Evolutionary conservation across 30 jellyfish, hydroid and myxozoan genomes (phyloP).

Genomic region (Kudoa iwatai): DNA sequence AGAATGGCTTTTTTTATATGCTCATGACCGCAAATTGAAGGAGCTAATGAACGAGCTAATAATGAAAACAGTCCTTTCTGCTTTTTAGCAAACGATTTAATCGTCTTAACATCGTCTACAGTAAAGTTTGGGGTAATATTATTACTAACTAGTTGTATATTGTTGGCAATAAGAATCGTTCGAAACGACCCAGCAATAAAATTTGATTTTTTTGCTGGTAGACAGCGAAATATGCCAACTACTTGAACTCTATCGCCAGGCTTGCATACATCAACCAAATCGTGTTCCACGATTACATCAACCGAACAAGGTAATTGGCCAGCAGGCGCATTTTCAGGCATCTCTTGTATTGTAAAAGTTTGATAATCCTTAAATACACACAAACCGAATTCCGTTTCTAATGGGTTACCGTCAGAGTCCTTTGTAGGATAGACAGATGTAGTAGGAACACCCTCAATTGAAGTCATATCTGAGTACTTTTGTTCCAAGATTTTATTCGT

Average conservation of each 20-base stretch:
- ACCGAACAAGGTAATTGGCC: constrained; percentile 93
- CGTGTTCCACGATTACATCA: constrained; percentile 65
- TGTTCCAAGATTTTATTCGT: constrained; percentile 49
- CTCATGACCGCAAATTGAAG: constrained; percentile 81
- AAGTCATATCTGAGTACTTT: constrained; percentile 72
- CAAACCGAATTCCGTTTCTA: constrained; percentile 77
- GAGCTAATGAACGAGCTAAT: constrained; percentile 52
- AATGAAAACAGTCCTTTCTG: constrained; percentile 34
- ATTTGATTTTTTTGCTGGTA: constrained; percentile 66
- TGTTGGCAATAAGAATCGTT: constrained; percentile 33
- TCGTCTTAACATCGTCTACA: constrained; percentile 22
- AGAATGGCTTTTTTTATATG: constrained; percentile 64
- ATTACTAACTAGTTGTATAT: constrained; percentile 37
- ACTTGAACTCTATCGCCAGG: constrained; percentile 98
- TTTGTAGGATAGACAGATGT: constrained; percentile 64
- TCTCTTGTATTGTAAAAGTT: constrained; percentile 70
- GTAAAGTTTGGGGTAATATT: constrained; percentile 55
- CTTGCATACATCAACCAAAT: constrained; percentile 80
- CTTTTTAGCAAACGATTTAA: constrained; percentile 3
- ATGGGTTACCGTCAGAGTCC: constrained; percentile 63
- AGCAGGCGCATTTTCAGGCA: constrained; percentile 99
- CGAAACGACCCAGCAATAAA: constrained; percentile 78
- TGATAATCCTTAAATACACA: constrained; percentile 73
- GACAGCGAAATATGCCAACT: constrained; percentile 62
- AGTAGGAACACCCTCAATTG: constrained; percentile 58